These are phyloP conservation scores for Manis crassicaudata DNA, from an alignment of 2,797 vertebrate species.

Conservation along the genomic window DNA sequence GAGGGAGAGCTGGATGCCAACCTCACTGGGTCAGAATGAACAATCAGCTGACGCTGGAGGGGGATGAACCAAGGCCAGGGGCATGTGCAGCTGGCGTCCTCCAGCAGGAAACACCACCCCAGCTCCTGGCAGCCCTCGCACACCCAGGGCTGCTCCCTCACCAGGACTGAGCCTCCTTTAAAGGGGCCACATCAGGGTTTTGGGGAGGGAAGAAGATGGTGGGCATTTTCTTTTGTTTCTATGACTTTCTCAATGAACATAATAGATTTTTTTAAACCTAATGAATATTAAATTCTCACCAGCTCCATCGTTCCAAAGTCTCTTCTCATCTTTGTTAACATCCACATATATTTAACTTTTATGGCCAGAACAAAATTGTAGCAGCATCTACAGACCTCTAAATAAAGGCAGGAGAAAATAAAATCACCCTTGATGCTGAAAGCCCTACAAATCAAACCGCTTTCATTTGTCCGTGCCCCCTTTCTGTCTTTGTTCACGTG, in stretches of 20 bases:
- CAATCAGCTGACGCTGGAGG: neutral
- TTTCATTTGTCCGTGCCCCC: constrained; percentile 33
- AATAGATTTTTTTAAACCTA: constrained; percentile 49
- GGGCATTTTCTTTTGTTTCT: constrained; percentile 23
- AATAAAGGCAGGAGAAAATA: constrained; percentile 54
- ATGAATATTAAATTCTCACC: constrained; percentile 69
- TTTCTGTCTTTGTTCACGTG: constrained; percentile 31
- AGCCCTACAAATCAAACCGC: constrained; percentile 64
- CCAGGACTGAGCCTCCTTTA: neutral
- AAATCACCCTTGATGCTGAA: neutral
- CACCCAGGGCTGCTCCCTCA: neutral
- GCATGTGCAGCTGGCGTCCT: neutral
- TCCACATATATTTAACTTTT: constrained; percentile 66
- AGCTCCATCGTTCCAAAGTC: constrained; percentile 44
- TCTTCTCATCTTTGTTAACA: constrained; percentile 65
- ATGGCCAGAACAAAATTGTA: constrained; percentile 51
- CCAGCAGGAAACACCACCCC: neutral
- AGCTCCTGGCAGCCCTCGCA: neutral
- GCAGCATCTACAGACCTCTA: constrained; percentile 66
- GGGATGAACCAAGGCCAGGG: neutral
- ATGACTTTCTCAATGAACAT: constrained; percentile 41
- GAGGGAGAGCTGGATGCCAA: neutral
- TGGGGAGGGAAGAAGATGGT: neutral
- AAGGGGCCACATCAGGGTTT: neutral
- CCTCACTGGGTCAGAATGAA: neutral